Conservation (phyloP, 2,113 vertebrate species). For the Donacobius atricapilla region DNA sequence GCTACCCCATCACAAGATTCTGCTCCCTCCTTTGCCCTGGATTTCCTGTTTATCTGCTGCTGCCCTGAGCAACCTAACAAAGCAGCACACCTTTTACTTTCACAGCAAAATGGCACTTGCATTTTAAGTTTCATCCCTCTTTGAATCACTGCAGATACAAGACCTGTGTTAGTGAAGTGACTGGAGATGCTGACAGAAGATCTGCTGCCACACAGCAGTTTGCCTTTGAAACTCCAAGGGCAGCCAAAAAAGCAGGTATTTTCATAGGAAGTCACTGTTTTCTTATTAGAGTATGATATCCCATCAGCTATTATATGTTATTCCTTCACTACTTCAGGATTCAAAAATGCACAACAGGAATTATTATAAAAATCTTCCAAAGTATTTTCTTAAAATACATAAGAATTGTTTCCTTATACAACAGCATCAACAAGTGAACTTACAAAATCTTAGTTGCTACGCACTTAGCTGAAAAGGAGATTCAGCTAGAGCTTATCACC, state of each 20-base stretch:
- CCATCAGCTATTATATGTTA: neutral
- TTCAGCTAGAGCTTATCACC: neutral
- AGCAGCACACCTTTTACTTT: neutral
- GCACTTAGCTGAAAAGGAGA: neutral
- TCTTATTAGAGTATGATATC: neutral
- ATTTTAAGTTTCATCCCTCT: conserved; percentile 74
- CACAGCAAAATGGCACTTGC: conserved; percentile 25
- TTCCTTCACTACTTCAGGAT: neutral
- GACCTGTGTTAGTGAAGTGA: conserved; percentile 39
- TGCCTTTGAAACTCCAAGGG: conserved; percentile 8
- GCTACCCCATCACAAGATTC: neutral
- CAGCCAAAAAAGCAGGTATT: neutral
- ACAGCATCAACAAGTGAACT: neutral
- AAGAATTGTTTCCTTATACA: neutral
- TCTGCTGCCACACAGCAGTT: conserved; percentile 67
- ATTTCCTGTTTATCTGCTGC: neutral
- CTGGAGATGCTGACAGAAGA: neutral
- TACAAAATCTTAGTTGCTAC: neutral
- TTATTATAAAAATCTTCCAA: neutral
- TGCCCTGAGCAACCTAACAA: neutral
- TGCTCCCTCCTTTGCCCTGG: neutral
- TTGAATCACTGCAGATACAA: conserved; percentile 51
- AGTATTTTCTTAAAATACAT: neutral
- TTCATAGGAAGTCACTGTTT: neutral
- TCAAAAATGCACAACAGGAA: neutral